Evolutionary conservation across 2,113 vertebrate species (phyloP), one percentile per base, ranked within the genome.

Genomic region (Psephotus haematonotus): DNA sequence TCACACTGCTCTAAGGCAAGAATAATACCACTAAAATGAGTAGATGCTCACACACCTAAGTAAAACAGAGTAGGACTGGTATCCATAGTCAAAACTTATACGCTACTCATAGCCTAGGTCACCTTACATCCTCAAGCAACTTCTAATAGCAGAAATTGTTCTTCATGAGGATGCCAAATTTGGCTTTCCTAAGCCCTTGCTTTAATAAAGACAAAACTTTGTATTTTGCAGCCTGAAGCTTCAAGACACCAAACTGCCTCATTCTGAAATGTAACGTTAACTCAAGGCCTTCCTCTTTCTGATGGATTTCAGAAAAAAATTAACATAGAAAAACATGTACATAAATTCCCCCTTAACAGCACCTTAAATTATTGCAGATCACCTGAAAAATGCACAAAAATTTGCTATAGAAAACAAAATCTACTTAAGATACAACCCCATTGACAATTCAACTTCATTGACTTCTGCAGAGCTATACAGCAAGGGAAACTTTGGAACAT

Each of bases 1-100:
- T 92, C 74, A 62, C 24, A 28, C 47, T 84, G 74, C 89, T 91
- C 39, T 63, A 72, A 95, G 83, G 92, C 83, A 87, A 72, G 47
- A 79, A 78, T 47, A 43, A 47, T 10, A 47, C 14, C 89, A 75
- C 83, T 71, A 20, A 81, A 83, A 84, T 15, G 35, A 82, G 39
- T 6, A 71, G 72, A 71, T 37, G 33, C 2, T 4, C 47, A 76
- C 25, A 37, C 1, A n/a, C 6, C 23, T 9, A 52, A 71, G 47
- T 44, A 47, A 76, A 82, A 88, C 23, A 35, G 67, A 72, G 49
- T 31, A 52, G 47, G 49, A 82, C 23, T 4, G 8, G 22, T 33
- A 31, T 10, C 63, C 4, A 1, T 10, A 35, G 8, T 35, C 72
- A 75, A 55, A 52, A 33, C 7, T 59, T 2, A 0, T 1, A 16